Evolutionary conservation across 1,140 invertebrate genomes (phyloP), one percentile per base, ranked within the genome.

Genomic region (Armadillidium nasatum): DNA sequence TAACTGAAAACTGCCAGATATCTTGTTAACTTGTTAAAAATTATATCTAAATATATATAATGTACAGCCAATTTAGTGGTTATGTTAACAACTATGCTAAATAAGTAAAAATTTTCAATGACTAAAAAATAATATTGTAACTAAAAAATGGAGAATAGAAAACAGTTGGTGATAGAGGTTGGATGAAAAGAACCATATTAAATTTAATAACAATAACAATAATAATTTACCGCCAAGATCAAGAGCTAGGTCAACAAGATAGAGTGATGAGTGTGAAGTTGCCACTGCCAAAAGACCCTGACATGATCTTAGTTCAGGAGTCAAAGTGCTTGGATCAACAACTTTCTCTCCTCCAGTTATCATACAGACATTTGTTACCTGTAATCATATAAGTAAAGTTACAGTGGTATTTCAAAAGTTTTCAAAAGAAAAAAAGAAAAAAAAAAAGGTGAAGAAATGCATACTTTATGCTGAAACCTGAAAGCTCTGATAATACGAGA

Each of bases 401-500:
- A 7, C 50, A 7, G 19, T 19, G 7, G 50, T 60, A 60, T 7
- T 60, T 60, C 33, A 33, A 33, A 33, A 3, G 33, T 60, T 60
- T 3, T 60, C 50, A 60, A 13, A 60, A 60, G 19, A 60, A 13
- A 60, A 60, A 60, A 4, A 60, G 2, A 60, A 13, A n/a, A n/a
- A n/a, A n/a, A 60, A 60, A 60, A 3, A 3, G 19, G 2, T 13
- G 50, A 1, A 15, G 50, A 60, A 60, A 15, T 13, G 50, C 50
- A 15, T 60, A 75, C 73, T 21, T 60, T 44, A 66, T 75, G 19
- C 15, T 44, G 50, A 67, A 68, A 75, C n/a, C 45, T 21, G 10
- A 75, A 75, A 43, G 73, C 73, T 44, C 73, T 33, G 66, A 75
- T 67, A n/a, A 75, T 67, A 43, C 69, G 66, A 13, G 73, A 75